Base-by-base conservation (phyloP, 2,797 vertebrate species). In the Melanotaenia pygmaea region DNA sequence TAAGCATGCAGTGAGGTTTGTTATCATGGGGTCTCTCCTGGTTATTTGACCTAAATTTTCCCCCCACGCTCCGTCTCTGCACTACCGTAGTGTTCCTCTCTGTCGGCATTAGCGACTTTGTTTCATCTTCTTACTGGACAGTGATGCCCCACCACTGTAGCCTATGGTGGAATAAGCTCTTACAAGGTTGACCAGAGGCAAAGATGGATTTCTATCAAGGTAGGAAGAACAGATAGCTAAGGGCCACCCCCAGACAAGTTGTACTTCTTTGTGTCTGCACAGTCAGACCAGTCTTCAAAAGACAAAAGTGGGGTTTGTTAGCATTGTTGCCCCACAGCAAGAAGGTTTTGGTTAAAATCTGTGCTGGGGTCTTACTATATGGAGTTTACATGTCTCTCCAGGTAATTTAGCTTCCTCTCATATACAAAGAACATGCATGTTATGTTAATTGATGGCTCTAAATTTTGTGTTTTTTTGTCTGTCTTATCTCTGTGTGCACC, bases 31-130 rank as follows among this genome's bases (percentile, higher is more conserved):
- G 58, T 81, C 62, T 71, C 82, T 77, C 50, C 67, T 72, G 74
- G 74, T 74, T 70, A 61, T 84, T 84, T 84, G 84, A 86, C 87
- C 89, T 78, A 80, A 90, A 86, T 87, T 71, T 80, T 51, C 84
- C 70, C 32, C 68, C 77, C 13, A 2, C 64, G 57, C 79, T 74
- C 72, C 68, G 32, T 79, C 76, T 67, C 70, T 57, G 43, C 71
- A 14, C 56, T 86, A 61, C 56, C 67, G 79, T 50, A 32, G 63
- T 57, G 64, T 80, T 76, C 70, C 70, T 66, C 81, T 86, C 81
- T 64, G 75, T 88, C 83, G 80, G 82, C 72, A 83, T 86, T 83
- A 81, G 79, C 62, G 70, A 77, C 70, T 72, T 76, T 72, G 80
- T 68, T 59, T 89, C 84, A 76, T 83, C 64, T 35, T 18, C 79